phyloP scores from a whole-genome alignment of 2,113 vertebrate genomes.

The zebrafish (Danio rerio) region DNA sequence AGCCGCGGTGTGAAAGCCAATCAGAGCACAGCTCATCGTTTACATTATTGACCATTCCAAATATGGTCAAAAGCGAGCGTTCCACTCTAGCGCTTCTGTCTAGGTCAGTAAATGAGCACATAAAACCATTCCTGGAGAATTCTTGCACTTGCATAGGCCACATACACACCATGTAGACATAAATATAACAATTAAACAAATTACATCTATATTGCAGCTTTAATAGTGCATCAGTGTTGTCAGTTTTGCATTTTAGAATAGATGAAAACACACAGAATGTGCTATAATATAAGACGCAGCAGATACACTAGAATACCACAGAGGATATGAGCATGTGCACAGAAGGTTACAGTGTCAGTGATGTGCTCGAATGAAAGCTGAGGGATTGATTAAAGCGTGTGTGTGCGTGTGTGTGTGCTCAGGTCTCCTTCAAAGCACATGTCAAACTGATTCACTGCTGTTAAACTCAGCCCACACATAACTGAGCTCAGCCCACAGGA shows the following conservation, averaged over 20 bases:
- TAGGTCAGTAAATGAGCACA: too few relatives aligned
- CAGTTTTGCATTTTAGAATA: background rate
- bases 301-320: background rate
- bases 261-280: background rate
- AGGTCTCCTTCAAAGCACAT: slow-evolving; percentile 27
- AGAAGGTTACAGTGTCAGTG: background rate
- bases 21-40: too few relatives aligned
- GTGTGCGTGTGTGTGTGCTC: slow-evolving; percentile 29
- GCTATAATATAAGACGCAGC: background rate
- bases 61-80: too few relatives aligned
- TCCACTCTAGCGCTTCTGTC: too few relatives aligned
- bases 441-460: slow-evolving; percentile 45
- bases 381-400: slow-evolving; percentile 37
- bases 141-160: too few relatives aligned
- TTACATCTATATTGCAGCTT: too few relatives aligned
- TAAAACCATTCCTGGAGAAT: too few relatives aligned
- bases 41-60: too few relatives aligned
- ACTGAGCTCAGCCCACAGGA: slow-evolving; percentile 14
- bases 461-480: slow-evolving; percentile 45
- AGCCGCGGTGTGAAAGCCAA: too few relatives aligned
- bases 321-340: background rate
- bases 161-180: too few relatives aligned
- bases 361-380: background rate
- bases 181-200: too few relatives aligned
- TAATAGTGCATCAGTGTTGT: background rate